Percentiles rank a stretch among this genome's conserved stretches.
These are phyloP conservation scores for Haemorhous mexicanus DNA, from an alignment of 2,113 vertebrate species.

Conservation along the genomic window DNA sequence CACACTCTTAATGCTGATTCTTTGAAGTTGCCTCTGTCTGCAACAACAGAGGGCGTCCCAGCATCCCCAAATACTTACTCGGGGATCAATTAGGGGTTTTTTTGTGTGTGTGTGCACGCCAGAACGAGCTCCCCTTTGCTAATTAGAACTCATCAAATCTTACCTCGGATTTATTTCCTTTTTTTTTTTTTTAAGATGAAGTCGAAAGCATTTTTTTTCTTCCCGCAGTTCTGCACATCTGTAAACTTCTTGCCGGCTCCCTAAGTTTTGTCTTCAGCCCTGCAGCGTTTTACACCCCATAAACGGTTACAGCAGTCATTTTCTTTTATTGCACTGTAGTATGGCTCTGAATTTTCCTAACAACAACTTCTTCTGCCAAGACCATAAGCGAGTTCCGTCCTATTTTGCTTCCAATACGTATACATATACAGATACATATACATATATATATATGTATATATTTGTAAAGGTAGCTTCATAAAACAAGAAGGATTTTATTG, in stretches of 20 bases:
- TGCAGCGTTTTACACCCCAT: conserved; percentile 88
- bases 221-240: conserved; percentile 32
- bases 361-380: conserved; percentile 71
- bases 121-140: conserved; percentile 26
- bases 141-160: conserved; percentile 40
- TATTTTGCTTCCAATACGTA: neutral
- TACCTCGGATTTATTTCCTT: neutral
- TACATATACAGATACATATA: neutral
- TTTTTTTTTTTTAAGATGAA: neutral
- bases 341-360: conserved; percentile 72
- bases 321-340: conserved; percentile 84
- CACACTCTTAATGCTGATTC: conserved; percentile 84
- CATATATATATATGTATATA: neutral
- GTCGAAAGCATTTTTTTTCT: neutral
- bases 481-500: neutral
- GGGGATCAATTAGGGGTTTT: conserved; percentile 56
- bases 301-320: conserved; percentile 87
- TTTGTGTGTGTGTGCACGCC: neutral
- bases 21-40: conserved; percentile 88
- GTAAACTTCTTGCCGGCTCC: conserved; percentile 48
- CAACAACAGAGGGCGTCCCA: conserved; percentile 84
- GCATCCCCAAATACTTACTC: conserved; percentile 58
- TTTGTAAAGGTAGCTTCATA: neutral
- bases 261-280: conserved; percentile 72
- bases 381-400: conserved; percentile 11